These are phyloP conservation scores for Stenurella melanura DNA, from an alignment of 2,888 invertebrate genomes.

Conservation along the genomic window DNA sequence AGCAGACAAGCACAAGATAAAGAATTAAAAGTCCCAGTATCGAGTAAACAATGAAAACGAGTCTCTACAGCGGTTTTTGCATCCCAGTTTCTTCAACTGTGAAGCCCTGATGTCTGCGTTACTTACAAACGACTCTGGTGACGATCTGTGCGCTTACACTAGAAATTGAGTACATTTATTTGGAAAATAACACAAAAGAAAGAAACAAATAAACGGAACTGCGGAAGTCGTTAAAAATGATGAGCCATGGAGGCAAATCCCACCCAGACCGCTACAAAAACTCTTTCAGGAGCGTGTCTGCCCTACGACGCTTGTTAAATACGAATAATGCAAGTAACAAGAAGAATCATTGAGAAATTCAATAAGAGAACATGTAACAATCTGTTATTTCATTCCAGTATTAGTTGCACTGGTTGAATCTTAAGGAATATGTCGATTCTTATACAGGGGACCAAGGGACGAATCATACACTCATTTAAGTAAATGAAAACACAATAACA, in stretches of 20 bases:
- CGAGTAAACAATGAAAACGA: not conserved
- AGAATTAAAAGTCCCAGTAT: conserved; percentile 7
- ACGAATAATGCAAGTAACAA: not conserved
- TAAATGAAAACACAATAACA: too few relatives aligned
- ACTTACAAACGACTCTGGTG: not conserved
- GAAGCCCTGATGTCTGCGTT: not conserved
- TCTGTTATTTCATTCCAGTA: not conserved
- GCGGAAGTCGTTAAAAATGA: conserved; percentile 7
- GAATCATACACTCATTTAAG: too few relatives aligned
- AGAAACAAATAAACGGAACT: conserved; percentile 4
- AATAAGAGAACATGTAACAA: not conserved
- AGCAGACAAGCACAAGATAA: not conserved
- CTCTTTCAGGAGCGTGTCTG: not conserved
- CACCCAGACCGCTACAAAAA: not conserved
- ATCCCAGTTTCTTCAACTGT: not conserved
- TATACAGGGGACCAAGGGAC: too few relatives aligned
- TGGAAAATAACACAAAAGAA: conserved; percentile 2
- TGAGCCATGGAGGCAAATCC: conserved; percentile 4
- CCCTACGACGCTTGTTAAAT: not conserved
- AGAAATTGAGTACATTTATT: conserved; percentile 7
- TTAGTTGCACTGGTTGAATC: too few relatives aligned
- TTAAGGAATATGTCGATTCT: too few relatives aligned
- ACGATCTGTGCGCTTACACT: not conserved
- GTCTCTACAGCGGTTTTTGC: conserved; percentile 3
- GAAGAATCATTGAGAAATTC: not conserved